These are phyloP conservation scores for Muraenolepis orangiensis DNA, from an alignment of 2,797 vertebrate genomes.

Conservation along the genomic window DNA sequence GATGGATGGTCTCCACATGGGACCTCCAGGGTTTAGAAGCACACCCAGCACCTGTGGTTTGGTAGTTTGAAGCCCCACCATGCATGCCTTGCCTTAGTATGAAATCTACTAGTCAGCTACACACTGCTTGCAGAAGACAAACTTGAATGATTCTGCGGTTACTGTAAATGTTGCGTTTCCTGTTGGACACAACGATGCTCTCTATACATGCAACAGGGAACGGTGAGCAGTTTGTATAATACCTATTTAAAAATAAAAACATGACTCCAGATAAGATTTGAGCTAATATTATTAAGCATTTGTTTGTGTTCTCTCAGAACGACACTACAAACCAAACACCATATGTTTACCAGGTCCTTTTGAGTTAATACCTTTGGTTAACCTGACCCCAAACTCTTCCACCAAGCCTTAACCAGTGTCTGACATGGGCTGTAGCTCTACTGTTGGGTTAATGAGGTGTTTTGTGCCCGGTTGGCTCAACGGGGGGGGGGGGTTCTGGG, in stretches of 20 bases:
- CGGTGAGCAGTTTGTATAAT: neutral
- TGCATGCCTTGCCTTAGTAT: neutral
- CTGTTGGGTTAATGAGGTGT: neutral
- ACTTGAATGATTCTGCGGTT: conserved; percentile 39
- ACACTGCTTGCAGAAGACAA: neutral
- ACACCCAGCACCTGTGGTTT: neutral
- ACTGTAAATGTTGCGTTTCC: conserved; percentile 40
- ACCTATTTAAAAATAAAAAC: neutral
- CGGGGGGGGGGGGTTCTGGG: neutral
- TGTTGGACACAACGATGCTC: neutral
- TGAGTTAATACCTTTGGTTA: neutral
- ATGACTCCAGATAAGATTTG: neutral
- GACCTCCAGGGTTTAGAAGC: neutral
- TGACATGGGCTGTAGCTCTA: neutral
- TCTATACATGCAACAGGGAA: neutral
- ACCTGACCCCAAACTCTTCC: neutral
- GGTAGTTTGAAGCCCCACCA: neutral
- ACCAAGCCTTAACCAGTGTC: neutral
- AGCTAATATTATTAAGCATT: neutral
- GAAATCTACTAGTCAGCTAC: neutral
- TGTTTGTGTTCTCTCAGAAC: neutral
- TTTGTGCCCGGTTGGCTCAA: neutral
- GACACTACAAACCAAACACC: neutral
- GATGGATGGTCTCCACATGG: neutral
- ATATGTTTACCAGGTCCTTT: neutral